Evolutionary conservation across 2,797 vertebrate species (phyloP).

Genomic region (Oreonectes daqikongensis): DNA sequence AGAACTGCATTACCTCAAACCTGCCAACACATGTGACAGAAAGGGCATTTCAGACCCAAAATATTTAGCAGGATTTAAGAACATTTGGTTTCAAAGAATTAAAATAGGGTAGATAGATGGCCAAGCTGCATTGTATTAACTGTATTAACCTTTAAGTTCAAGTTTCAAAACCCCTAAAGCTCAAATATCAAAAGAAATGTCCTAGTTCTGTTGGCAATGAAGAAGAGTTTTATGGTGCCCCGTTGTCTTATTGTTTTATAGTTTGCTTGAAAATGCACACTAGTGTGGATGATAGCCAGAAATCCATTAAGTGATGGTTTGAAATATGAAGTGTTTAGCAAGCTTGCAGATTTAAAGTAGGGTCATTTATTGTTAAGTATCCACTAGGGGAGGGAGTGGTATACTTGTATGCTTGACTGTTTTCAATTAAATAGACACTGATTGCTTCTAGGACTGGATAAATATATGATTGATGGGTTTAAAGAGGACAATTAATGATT

Average conservation of each 20-base stretch:
- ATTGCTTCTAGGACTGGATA: constrained; percentile 58
- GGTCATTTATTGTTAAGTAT: constrained; percentile 28
- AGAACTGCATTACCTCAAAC: constrained; percentile 99
- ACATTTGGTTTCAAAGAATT: not conserved
- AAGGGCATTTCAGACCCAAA: not conserved
- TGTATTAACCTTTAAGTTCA: not conserved
- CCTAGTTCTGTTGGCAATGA: not conserved
- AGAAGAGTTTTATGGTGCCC: not conserved
- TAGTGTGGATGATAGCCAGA: constrained; percentile 7
- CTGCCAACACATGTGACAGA: constrained; percentile 67
- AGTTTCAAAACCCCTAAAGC: not conserved
- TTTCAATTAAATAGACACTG: constrained; percentile 37
- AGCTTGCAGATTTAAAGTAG: constrained; percentile 4
- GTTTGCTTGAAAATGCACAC: not conserved
- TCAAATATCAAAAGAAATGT: not conserved
- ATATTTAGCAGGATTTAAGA: not conserved
- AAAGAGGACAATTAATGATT: constrained; percentile 49
- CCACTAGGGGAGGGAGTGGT: constrained; percentile 6
- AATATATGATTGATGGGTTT: constrained; percentile 58
- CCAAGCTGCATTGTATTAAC: not conserved
- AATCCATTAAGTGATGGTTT: constrained; percentile 1
- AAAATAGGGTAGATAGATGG: not conserved
- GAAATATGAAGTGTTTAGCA: constrained; percentile 15
- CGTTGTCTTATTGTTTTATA: not conserved
- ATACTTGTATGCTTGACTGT: constrained; percentile 3